Evolutionary conservation across 2,797 vertebrate species (phyloP), one percentile per base, ranked within the genome.

Genomic region (Echeneis naucrates): DNA sequence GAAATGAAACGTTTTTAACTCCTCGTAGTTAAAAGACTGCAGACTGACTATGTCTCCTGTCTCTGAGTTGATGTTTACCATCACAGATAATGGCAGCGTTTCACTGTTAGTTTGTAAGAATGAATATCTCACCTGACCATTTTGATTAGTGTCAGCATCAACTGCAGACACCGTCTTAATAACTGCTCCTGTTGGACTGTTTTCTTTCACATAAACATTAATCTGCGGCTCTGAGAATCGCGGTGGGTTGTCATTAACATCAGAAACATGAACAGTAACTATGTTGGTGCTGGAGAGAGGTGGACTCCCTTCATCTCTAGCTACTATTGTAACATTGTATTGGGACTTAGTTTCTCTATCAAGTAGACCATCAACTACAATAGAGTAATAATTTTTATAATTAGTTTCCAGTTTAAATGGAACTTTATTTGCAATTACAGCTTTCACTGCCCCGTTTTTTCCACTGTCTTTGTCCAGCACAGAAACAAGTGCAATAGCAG

Each of bases 231-330:
- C 84, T 53, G 92, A 73, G 1, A 98, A 98, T 21, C 19, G 72
- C 0, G 97, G 96, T 0, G 95, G 83, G 33, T 98, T 97, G 84
- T 97, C 96, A 61, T 97, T 98, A 24, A 97, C 90, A 71, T 98
- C 97, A 0, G 95, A 96, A 65, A 98, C 84, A 1, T 93, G 87
- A 72, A 98, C 92, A 3, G 80, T 87, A 62, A 97, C 83, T 5
- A 94, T 87, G 75, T 85, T 91, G 24, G 92, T 94, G 59, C 94
- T 95, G 10, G 94, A 95, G 5, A 97, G 92, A 13, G 94, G 88
- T 4, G 96, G 96, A 0, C 0, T 90, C 45, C 97, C 97, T 42
- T 92, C 92, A 66, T 97, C 97, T 0, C 84, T 91, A 23, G 96
- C 96, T 0, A 90, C 93, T 61, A 98, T 87, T 0, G 93, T 95